Percentiles rank a stretch among this genome's conserved stretches.
phyloP scores from a whole-genome alignment of 2,888 invertebrate genomes.

The Orthonevra nobilis region DNA sequence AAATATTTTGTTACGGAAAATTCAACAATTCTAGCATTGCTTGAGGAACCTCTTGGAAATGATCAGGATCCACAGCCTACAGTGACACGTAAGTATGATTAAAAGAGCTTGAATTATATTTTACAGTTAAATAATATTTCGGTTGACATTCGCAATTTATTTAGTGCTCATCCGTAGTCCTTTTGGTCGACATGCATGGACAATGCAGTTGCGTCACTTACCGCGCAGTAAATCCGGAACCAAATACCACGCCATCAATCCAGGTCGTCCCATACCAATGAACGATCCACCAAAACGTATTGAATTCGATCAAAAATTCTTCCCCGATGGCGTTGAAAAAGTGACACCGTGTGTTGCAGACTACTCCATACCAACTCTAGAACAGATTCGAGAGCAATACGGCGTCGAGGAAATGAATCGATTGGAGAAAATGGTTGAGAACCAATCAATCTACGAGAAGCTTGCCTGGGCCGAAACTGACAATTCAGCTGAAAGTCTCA shows the following conservation, averaged over 20 bases:
- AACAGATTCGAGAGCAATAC: conserved; percentile 85
- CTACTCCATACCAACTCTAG: conserved; percentile 93
- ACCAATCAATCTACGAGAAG: conserved; percentile 84
- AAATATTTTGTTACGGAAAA: conserved; percentile 96
- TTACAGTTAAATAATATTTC: no score
- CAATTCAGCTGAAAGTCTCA: conserved; percentile 78
- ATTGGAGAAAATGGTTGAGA: conserved; percentile 86
- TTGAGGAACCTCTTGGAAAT: conserved; percentile 96
- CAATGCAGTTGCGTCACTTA: conserved; percentile 91
- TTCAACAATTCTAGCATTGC: conserved; percentile 90
- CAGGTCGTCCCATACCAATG: conserved; percentile 88
- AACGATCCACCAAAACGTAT: conserved; percentile 84
- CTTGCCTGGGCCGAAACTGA: conserved; percentile 81
- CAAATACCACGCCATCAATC: conserved; percentile 82
- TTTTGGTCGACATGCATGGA: conserved; percentile 97
- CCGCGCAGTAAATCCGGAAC: conserved; percentile 90
- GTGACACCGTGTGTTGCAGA: conserved; percentile 93
- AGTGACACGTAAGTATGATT: conserved; percentile 83
- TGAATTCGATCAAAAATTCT: conserved; percentile 87
- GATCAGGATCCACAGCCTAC: conserved; percentile 96
- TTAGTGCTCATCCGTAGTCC: conserved; percentile 93
- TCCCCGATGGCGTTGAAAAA: conserved; percentile 89
- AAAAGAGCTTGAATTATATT: background rate
- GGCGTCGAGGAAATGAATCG: conserved; percentile 81
- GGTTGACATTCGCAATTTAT: background rate